phyloP scores from a whole-genome alignment of 2,888 invertebrate genomes.

The Nomada hirtipes region DNA sequence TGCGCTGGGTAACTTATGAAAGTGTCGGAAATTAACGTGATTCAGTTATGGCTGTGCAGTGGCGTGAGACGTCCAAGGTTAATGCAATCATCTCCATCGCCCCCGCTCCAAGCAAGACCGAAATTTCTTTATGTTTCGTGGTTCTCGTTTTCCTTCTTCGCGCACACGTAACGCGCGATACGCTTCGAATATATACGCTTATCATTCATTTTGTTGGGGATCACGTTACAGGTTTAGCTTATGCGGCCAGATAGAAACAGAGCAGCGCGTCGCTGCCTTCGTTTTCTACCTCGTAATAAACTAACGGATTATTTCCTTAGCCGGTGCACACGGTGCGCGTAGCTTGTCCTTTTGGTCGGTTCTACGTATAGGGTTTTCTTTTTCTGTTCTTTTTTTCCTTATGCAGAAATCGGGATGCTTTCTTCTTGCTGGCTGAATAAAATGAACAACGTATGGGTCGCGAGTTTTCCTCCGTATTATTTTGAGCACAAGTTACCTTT shows the following conservation, averaged over 20 bases:
- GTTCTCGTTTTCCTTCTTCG: constrained; percentile 6
- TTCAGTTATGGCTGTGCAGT: constrained; percentile 69
- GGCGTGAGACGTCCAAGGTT: constrained; percentile 76
- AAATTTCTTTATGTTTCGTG: constrained; percentile 58
- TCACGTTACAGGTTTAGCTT: constrained; percentile 53
- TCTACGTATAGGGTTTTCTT: not conserved
- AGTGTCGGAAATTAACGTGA: constrained; percentile 65
- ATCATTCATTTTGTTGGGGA: constrained; percentile 47
- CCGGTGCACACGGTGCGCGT: constrained; percentile 12
- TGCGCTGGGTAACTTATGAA: constrained; percentile 61
- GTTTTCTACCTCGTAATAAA: constrained; percentile 52
- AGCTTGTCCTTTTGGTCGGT: not conserved
- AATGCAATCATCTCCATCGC: constrained; percentile 76
- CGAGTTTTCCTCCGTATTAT: not conserved
- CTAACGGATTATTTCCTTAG: constrained; percentile 63
- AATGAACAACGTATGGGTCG: not conserved
- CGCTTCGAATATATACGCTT: constrained; percentile 47
- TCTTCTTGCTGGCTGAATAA: constrained; percentile 16
- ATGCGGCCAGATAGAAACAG: constrained; percentile 45
- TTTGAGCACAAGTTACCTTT: not conserved
- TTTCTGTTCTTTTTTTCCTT: not conserved
- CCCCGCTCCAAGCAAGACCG: constrained; percentile 70
- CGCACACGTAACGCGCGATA: constrained; percentile 49
- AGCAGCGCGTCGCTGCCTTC: constrained; percentile 28
- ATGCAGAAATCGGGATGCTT: constrained; percentile 34